These are phyloP conservation scores for Antedon mediterranea DNA, from an alignment of 53 echinoderm and acorn worm genomes.

Conservation along the genomic window DNA sequence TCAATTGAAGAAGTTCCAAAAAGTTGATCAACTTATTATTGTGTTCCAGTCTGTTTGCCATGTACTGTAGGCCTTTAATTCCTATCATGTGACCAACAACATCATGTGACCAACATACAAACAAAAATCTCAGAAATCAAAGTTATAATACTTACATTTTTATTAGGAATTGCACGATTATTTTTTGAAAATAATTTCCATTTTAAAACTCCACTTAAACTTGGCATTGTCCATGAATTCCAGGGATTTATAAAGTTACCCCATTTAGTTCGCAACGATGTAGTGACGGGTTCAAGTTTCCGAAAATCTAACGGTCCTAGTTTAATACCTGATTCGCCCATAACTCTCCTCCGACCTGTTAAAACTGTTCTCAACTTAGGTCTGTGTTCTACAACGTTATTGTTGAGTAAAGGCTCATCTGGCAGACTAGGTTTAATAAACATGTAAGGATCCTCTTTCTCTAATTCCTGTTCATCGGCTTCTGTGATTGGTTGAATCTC, in stretches of 20 bases:
- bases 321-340: neutral
- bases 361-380: neutral
- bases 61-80: no score
- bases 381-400: neutral
- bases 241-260: neutral
- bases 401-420: neutral
- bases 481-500: neutral
- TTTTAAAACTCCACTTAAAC: neutral
- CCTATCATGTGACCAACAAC: no score
- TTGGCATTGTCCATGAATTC: neutral
- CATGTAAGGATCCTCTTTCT: neutral
- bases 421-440: neutral
- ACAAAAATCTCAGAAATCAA: neutral
- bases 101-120: no score
- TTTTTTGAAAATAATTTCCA: neutral
- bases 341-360: neutral
- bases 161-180: neutral
- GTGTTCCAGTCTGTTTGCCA: no score
- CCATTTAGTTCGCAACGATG: neutral
- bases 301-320: neutral
- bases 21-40: no score
- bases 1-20: no score
- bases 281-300: neutral
- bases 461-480: neutral
- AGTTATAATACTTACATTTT: neutral